Evolutionary conservation across 1,140 invertebrate genomes (phyloP), one percentile per base, ranked within the genome.

Genomic region (Drosophila lini): DNA sequence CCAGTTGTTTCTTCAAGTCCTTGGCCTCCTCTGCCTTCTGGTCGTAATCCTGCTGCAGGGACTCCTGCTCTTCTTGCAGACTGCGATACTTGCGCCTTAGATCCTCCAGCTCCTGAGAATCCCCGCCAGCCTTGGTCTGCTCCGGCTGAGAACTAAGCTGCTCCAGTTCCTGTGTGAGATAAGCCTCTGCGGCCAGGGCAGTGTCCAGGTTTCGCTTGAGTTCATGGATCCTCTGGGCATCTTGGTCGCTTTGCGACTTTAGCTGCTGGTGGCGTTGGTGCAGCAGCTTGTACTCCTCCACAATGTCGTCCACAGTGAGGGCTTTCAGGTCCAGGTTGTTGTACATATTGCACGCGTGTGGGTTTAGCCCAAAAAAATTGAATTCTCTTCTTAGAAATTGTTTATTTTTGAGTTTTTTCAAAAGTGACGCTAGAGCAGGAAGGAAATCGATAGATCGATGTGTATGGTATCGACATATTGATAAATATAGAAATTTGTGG

Each of bases 121-220:
- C 71, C 9, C 7, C 25, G 3, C 7, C 41, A 2, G 36, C 31
- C 8, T 28, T 40, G 9, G 5, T n/a, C 13, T 16, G 34, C 36
- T 62, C 57, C 34, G 68, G n/a, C 41, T 67, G 78, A 11, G 13
- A 44, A 22, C 38, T 73, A 0, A 90, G 19, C 1, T 92, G 83
- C 9, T 92, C 91, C 13, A 92, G 68, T 48, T 92, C 91, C 44
- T 92, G 91, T 0, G 86, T 79, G 0, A 92, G 55, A 62, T 91
- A 92, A 0, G 47, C 42, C 53, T 91, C 81, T 0, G 86, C 91
- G 0, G 91, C 86, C 36, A 69, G 34, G 0, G 91, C 74, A 1
- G 91, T 92, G 16, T 92, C 89, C 55, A 92, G 58, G 42, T 63
- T 91, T 13, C 91, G 74, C 47, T 91, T 92, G 0, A 92, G 74